A percentile compares a stretch with the other conserved stretches of the same genome.
Conservation (phyloP, 1,140 invertebrate species). For the Pemphigus obesinymphae region DNA sequence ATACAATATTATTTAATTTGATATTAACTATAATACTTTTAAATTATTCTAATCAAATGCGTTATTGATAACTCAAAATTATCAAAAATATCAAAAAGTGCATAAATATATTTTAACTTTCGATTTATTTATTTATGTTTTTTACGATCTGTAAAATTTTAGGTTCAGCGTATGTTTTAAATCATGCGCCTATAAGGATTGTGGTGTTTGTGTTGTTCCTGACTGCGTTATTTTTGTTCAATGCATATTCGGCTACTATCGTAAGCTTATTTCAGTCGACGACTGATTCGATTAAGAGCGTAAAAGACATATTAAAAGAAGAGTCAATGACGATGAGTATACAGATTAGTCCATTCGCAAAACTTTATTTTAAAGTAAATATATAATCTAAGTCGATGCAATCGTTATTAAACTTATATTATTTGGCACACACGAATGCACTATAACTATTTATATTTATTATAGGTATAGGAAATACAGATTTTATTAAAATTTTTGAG, state of each 20-base stretch:
- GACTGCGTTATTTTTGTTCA: constrained; percentile 59
- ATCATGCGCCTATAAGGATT: constrained; percentile 47
- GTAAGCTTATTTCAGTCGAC: constrained; percentile 64
- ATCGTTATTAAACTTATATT: neutral
- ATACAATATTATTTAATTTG: too few relatives aligned
- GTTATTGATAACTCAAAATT: too few relatives aligned
- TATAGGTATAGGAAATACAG: too few relatives aligned
- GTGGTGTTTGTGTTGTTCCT: constrained; percentile 58
- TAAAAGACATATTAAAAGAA: constrained; percentile 55
- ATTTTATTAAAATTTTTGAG: too few relatives aligned
- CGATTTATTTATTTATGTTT: too few relatives aligned
- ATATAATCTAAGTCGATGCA: neutral
- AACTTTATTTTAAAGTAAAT: constrained; percentile 38
- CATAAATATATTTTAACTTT: too few relatives aligned
- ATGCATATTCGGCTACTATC: constrained; percentile 68
- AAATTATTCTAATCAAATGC: too few relatives aligned
- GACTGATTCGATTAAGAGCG: constrained; percentile 58
- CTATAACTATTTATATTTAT: too few relatives aligned
- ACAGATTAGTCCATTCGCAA: constrained; percentile 60
- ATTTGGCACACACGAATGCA: too few relatives aligned
- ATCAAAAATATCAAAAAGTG: too few relatives aligned
- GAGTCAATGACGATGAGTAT: constrained; percentile 59
- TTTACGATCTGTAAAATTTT: constrained; percentile 35
- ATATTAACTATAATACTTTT: too few relatives aligned
- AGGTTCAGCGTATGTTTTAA: constrained; percentile 33